A percentile compares a stretch with the other conserved stretches of the same genome.
Conservation (phyloP, 2,888 invertebrate genomes). For the Orchesella flavescens region DNA sequence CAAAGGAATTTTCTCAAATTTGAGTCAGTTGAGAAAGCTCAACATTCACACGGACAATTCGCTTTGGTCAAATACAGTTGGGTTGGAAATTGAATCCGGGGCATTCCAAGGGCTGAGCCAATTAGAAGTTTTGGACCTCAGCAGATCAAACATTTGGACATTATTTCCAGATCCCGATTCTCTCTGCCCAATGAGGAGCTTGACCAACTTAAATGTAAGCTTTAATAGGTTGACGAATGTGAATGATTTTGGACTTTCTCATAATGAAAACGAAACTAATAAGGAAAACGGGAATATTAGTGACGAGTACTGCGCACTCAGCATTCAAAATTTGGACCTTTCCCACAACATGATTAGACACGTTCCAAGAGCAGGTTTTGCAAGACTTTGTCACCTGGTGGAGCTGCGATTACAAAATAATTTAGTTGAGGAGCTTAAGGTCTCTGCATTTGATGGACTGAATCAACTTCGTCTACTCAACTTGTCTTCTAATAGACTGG, state of each 20-base stretch:
- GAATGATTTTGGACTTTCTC: conserved; percentile 79
- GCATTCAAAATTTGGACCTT: conserved; percentile 85
- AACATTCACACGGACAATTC: conserved; percentile 88
- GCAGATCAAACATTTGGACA: too few species aligned
- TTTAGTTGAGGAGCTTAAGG: conserved; percentile 85
- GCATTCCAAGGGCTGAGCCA: conserved; percentile 83
- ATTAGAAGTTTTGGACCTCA: conserved; percentile 85
- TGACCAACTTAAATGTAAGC: too few species aligned
- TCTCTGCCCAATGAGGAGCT: too few species aligned
- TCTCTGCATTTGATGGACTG: conserved; percentile 86
- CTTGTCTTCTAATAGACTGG: conserved; percentile 88
- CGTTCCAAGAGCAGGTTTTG: too few species aligned
- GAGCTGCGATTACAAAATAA: conserved; percentile 88
- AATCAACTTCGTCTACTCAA: too few species aligned
- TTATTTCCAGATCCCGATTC: too few species aligned
- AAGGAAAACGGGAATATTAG: too few species aligned
- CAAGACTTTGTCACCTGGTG: too few species aligned
- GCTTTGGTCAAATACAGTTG: conserved; percentile 84
- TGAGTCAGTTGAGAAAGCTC: conserved; percentile 78
- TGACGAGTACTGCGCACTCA: conserved; percentile 79
- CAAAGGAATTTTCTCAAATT: conserved; percentile 55
- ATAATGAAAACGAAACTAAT: too few species aligned
- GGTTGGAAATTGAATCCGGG: conserved; percentile 81
- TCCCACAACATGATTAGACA: conserved; percentile 83
- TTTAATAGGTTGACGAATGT: too few species aligned